Evolutionary conservation across 2,797 vertebrate genomes (phyloP).

Genomic region (Hemibagrus guttatus): DNA sequence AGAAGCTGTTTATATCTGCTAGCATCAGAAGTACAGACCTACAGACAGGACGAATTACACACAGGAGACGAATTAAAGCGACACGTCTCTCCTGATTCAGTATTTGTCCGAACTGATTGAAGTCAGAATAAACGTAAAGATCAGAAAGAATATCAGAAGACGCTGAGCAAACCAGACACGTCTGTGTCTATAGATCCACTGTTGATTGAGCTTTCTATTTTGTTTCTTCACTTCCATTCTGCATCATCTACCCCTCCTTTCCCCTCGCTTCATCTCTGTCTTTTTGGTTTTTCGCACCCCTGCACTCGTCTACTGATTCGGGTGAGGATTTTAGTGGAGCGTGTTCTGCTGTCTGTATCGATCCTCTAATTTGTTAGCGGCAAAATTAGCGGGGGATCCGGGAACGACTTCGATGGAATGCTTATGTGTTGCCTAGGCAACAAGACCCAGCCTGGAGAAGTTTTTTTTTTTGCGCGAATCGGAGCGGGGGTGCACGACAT

Average conservation of each 20-base stretch:
- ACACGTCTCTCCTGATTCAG: background rate
- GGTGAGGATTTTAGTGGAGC: background rate
- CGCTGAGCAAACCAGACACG: background rate
- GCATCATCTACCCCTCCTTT: background rate
- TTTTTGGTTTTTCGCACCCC: background rate
- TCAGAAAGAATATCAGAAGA: too few relatives aligned
- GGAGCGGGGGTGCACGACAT: constrained; percentile 15
- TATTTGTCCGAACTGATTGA: too few relatives aligned
- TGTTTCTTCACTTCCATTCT: background rate
- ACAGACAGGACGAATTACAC: background rate
- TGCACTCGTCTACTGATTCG: background rate
- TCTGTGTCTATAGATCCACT: background rate
- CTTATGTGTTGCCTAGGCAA: constrained; percentile 28
- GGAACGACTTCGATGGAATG: constrained; percentile 24
- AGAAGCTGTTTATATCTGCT: background rate
- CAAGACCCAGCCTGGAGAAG: constrained; percentile 17
- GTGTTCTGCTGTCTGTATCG: background rate
- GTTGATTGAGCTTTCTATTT: background rate
- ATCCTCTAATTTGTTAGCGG: constrained; percentile 13
- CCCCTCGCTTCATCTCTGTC: background rate
- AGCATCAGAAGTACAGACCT: background rate
- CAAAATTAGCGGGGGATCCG: constrained; percentile 16
- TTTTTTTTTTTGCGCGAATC: background rate
- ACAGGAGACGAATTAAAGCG: background rate
- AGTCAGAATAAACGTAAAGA: too few relatives aligned